These are phyloP conservation scores for Synanthedon myopaeformis DNA, from an alignment of 2,888 invertebrate species.

Conservation along the genomic window DNA sequence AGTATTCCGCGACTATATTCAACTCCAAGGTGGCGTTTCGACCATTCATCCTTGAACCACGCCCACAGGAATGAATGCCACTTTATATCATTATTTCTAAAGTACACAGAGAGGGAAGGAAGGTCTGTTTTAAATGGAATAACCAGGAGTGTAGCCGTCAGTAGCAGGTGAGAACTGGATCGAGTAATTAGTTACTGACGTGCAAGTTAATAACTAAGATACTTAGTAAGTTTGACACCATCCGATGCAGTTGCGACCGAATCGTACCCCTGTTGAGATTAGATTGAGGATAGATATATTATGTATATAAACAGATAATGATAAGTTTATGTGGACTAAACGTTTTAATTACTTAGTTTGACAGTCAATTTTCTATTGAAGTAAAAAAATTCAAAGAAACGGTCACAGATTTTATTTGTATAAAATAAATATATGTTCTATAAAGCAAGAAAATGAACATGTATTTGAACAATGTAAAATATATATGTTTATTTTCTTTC, in stretches of 20 bases:
- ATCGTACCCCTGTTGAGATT: not conserved
- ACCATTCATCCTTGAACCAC: conserved; percentile 19
- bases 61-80: conserved; percentile 1
- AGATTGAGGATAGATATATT: not conserved
- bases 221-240: conserved; percentile 38
- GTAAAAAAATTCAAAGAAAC: no score
- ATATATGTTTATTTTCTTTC: no score
- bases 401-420: no score
- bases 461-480: no score
- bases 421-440: no score
- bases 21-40: conserved; percentile 11
- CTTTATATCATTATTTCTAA: not conserved
- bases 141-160: conserved; percentile 40
- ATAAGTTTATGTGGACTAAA: no score
- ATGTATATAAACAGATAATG: no score
- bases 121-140: conserved; percentile 23
- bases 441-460: no score
- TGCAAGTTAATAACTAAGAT: conserved; percentile 48
- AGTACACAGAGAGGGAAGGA: not conserved
- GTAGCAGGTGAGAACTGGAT: conserved; percentile 62
- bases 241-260: not conserved
- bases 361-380: no score
- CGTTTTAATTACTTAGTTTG: no score
- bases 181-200: conserved; percentile 63
- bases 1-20: conserved; percentile 30